Base-by-base conservation (phyloP, 2,888 invertebrate species). In the Ceramica pisi region DNA sequence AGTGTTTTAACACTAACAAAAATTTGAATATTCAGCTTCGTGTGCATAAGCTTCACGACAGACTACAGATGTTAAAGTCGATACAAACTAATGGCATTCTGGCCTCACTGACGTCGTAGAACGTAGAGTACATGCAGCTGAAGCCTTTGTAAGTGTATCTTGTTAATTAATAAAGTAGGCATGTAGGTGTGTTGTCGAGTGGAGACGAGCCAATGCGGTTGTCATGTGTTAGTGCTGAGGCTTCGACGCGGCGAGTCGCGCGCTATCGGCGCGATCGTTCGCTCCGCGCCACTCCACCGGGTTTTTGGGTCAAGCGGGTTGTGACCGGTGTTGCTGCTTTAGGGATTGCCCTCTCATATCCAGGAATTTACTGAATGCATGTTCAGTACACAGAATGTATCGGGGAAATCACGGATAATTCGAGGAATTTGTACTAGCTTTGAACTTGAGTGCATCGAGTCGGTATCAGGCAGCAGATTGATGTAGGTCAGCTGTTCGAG, bases 251-350 rank as follows among this genome's bases (percentile, higher is more conserved):
- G 73, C 80, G 80, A 82, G 87, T 87, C 92, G 90, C 91, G 89
- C 88, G 88, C 91, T 94, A 94, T 95, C 94, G 90, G 89, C 82
- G 86, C 92, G 93, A 94, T 94, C 95, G 92, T 83, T 84, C 86
- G 85, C 85, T 86, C 70, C 83, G 82, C 87, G 81, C 87, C 88
- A 89, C 93, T 92, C 87, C 86, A 90, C 75, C 83, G 80, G 84
- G 90, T 94, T 94, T 94, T 91, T 95, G 93, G 95, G 95, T 95
- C 95, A 95, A 95, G 95, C 92, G 87, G 90, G 87, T 82, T 90
- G 90, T 86, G 89, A 90, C 90, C 88, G 86, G 85, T 84, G 87
- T 73, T 87, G 88, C 89, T 88, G 88, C 89, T 85, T 88, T 83
- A 79, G 81, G 81, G 81, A 86, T 86, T 84, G 82, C 85, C 86